Percentiles rank a stretch among this genome's conserved stretches.
Evolutionary conservation across 2,888 invertebrate species (phyloP).

Genomic region (Perizoma flavofasciatum): DNA sequence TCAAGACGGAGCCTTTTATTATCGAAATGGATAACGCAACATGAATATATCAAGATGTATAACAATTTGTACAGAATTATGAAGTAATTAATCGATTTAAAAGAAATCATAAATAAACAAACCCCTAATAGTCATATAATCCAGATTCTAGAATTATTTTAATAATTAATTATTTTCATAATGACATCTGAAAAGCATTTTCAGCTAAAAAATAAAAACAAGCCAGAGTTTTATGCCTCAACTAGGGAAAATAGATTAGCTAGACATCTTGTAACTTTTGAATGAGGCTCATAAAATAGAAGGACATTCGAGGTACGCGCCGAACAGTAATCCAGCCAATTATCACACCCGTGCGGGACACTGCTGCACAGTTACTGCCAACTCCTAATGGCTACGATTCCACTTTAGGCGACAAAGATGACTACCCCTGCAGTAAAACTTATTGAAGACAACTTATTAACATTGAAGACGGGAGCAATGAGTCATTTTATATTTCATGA

Average conservation of each 20-base stretch:
- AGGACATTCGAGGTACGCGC: constrained; percentile 19
- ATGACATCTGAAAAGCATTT: constrained; percentile 1
- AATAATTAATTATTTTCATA: too few relatives aligned
- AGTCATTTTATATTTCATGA: constrained; percentile 40
- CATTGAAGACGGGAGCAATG: constrained; percentile 39
- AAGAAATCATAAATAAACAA: too few relatives aligned
- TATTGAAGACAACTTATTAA: too few relatives aligned
- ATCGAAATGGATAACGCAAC: too few relatives aligned
- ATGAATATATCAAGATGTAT: too few relatives aligned
- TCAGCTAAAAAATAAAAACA: not conserved
- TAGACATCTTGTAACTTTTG: constrained; percentile 14
- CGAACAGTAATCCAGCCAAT: constrained; percentile 46
- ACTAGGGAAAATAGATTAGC: constrained; percentile 14
- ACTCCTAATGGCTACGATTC: constrained; percentile 38
- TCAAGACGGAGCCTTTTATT: too few relatives aligned
- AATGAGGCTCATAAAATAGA: constrained; percentile 14
- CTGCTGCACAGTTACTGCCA: constrained; percentile 40
- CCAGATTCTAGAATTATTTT: too few relatives aligned
- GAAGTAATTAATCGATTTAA: too few relatives aligned
- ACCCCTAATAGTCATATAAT: too few relatives aligned
- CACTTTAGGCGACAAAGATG: constrained; percentile 26
- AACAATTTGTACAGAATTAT: too few relatives aligned
- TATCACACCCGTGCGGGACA: constrained; percentile 39
- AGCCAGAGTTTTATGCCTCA: constrained; percentile 5
- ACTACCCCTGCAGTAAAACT: constrained; percentile 39